Conservation (phyloP, 2,113 vertebrate genomes). For the Solea senegalensis region DNA sequence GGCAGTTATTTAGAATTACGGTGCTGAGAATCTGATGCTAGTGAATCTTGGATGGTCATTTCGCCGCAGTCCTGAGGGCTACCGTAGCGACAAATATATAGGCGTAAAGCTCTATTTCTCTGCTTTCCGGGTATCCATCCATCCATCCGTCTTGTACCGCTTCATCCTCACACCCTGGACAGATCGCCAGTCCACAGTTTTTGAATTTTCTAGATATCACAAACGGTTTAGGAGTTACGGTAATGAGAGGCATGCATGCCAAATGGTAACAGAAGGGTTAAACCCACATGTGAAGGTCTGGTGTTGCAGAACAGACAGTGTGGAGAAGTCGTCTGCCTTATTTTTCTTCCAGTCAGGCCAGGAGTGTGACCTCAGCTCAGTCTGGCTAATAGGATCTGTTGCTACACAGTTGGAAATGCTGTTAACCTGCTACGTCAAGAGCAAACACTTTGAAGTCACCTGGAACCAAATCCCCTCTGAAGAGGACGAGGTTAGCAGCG, state of each 20-base stretch:
- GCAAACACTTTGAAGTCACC: slow-evolving; percentile 47
- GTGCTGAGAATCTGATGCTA: no score
- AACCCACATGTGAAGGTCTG: neutral
- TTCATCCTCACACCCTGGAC: no score
- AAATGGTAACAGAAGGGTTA: neutral
- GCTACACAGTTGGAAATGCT: slow-evolving; percentile 23
- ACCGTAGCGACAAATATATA: neutral
- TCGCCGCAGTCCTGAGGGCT: no score
- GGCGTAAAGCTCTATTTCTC: no score
- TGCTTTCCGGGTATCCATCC: no score
- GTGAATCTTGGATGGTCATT: no score
- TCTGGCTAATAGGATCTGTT: slow-evolving; percentile 25
- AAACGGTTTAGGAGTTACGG: no score
- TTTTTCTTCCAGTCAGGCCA: slow-evolving; percentile 13
- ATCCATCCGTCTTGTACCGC: no score
- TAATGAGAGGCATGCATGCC: no score
- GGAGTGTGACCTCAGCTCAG: slow-evolving; percentile 10
- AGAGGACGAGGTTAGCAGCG: neutral
- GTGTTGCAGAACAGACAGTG: neutral
- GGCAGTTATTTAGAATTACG: no score
- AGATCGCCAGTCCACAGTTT: no score
- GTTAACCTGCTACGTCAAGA: slow-evolving; percentile 35
- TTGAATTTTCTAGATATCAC: no score
- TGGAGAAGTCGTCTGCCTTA: neutral
- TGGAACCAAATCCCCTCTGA: slow-evolving; percentile 24